Evolutionary conservation across 2,888 invertebrate genomes (phyloP).

Genomic region (Hartigia nigra): DNA sequence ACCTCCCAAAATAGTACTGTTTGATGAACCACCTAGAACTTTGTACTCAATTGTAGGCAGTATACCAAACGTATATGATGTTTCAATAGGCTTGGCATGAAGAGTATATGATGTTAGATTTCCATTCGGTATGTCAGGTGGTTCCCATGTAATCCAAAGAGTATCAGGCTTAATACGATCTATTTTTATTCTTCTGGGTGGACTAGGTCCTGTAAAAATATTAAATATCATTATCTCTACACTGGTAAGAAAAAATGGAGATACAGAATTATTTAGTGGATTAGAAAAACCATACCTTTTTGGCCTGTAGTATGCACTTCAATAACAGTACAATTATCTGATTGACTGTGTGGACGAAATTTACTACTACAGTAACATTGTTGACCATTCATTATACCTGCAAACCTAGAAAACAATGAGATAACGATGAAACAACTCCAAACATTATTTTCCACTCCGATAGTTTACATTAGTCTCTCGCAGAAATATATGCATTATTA

Average conservation of each 20-base stretch:
- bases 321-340: slow-evolving; percentile 68
- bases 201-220: slow-evolving; percentile 71
- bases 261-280: not conserved
- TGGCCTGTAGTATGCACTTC: slow-evolving; percentile 77
- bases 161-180: slow-evolving; percentile 67
- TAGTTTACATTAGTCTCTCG: not conserved
- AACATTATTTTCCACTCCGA: not conserved
- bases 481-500: not conserved
- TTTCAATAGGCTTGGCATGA: slow-evolving; percentile 54
- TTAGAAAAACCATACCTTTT: slow-evolving; percentile 49
- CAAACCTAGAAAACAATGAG: slow-evolving; percentile 55
- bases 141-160: slow-evolving; percentile 64
- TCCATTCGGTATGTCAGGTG: slow-evolving; percentile 67
- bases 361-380: slow-evolving; percentile 68
- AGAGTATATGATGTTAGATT: slow-evolving; percentile 65
- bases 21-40: slow-evolving; percentile 57
- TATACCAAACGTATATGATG: slow-evolving; percentile 45
- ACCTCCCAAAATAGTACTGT: slow-evolving; percentile 58
- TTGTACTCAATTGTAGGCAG: slow-evolving; percentile 53
- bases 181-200: slow-evolving; percentile 74
- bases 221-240: slow-evolving; percentile 37
- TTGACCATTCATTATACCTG: slow-evolving; percentile 66
- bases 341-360: slow-evolving; percentile 53
- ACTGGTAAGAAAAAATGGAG: slow-evolving; percentile 9
- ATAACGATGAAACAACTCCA: not conserved